Conservation (phyloP, 2,797 vertebrate species). For the Lagorchestes hirsutus region DNA sequence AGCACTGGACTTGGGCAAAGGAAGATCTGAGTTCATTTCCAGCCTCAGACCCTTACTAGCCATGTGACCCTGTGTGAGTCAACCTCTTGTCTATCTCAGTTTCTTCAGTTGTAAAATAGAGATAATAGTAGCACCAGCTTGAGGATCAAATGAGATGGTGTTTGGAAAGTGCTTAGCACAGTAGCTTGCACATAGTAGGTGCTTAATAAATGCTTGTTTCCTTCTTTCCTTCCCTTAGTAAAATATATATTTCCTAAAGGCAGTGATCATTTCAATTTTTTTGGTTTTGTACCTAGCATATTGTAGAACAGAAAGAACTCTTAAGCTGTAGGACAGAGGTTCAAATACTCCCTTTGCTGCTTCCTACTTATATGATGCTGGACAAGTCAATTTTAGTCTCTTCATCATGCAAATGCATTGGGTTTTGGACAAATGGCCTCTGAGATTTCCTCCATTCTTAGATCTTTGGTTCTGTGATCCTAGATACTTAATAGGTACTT, state of each 20-base stretch:
- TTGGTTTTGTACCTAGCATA: background rate
- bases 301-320: background rate
- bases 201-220: background rate
- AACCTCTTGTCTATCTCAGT: background rate
- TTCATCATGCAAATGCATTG: background rate
- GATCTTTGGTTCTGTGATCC: background rate
- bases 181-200: background rate
- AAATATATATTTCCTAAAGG: background rate
- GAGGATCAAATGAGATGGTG: background rate
- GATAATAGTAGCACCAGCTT: background rate
- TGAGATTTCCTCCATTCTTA: background rate
- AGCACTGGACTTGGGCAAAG: background rate
- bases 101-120: background rate
- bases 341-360: background rate
- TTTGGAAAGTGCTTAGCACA: background rate
- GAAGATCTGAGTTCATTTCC: background rate
- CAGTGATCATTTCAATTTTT: background rate
- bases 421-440: background rate
- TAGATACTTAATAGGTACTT: background rate
- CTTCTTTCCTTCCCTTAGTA: background rate
- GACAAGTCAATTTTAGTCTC: background rate
- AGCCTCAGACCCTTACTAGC: background rate
- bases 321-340: background rate
- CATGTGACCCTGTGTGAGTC: background rate
- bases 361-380: background rate